Evolutionary conservation across 2,888 invertebrate species (phyloP), one percentile per base, ranked within the genome.

Genomic region (Tenthredo distinguenda): DNA sequence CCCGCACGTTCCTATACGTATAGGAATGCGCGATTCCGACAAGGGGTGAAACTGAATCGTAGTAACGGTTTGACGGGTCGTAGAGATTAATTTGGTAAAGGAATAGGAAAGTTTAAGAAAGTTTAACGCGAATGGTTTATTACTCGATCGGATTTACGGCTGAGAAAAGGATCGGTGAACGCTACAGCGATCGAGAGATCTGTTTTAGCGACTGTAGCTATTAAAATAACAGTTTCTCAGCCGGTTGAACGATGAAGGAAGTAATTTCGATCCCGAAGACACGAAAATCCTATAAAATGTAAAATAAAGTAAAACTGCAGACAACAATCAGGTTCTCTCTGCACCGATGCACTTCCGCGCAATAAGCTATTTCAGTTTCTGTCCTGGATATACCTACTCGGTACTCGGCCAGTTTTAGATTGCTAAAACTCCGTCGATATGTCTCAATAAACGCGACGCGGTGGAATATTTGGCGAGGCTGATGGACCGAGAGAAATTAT

Each of bases 401-500:
- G 21, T 74, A 12, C 40, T 43, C 18, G 40, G 21, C 21, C 12
- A 37, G 47, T 77, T 50, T 50, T 26, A 47, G 50, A 77, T 50
- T 50, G 50, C 21, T 77, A 77, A 77, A 77, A 77, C 77, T 77
- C 47, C 47, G 50, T 77, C 77, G 77, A 50, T 77, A 50, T 77
- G 50, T 77, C 77, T 77, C 77, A 31, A 77, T 77, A 77, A 77
- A 77, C 50, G 50, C 10, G 26, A 47, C 77, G 26, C 15, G 72
- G 72, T 37, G 43, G 72, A 72, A 72, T 72, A 72, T 72, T 72
- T 26, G 72, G 12, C 43, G 50, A 55, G 18, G 26, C 40, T 77
- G 77, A 50, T 47, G 50, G 77, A 26, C 50, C 31, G 77, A 31
- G 77, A 50, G 77, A 47, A 77, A 50, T 50, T 50, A 77, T 77